Base-by-base conservation (phyloP, 2,888 invertebrate genomes). In the Phragmatobia fuliginosa region DNA sequence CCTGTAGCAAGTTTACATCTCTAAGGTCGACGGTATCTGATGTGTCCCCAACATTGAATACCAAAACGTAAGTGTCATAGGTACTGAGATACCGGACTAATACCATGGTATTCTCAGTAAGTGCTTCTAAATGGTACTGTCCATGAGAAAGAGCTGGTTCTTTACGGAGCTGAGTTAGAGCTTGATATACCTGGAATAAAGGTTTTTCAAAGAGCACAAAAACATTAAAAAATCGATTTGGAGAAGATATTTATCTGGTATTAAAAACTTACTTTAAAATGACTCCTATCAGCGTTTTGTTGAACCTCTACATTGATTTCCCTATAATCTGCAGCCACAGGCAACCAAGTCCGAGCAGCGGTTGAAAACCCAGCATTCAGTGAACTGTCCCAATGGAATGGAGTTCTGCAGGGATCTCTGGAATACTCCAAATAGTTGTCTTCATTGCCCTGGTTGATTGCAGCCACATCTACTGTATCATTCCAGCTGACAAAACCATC, bases 371-470 rank as follows among this genome's bases (percentile, higher is more conserved):
- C 97, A 38, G 96, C 96, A 71, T 92, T 96, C 0, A 85, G 89
- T 0, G 91, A 84, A 66, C 87, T 85, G 78, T 96, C 92, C 97
- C 97, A 97, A 72, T 97, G 97, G 84, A 94, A 96, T 0, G 97
- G 97, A 0, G 97, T 96, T 66, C 97, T 91, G 41, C 94, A 95
- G 0, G 96, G 96, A 78, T 97, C 96, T 68, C 97, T 91, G 33
- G 93, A 94, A 68, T 90, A 95, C 2, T 92, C 76, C 5, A 91
- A 83, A 80, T 96, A 96, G 14, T 94, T 92, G 0, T 92, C 88
- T 1, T 91, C 89, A 62, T 92, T 87, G 5, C 96, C 96, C n/a
- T 94, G 93, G 70, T 94, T 95, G 68, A 92, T 88, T 0, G 96
- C 96, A 36, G 92, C 90, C 0, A 96, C 94, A 80, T 96, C 96